These are phyloP conservation scores for Torymus texanus DNA, from an alignment of 2,888 invertebrate species.

Conservation along the genomic window DNA sequence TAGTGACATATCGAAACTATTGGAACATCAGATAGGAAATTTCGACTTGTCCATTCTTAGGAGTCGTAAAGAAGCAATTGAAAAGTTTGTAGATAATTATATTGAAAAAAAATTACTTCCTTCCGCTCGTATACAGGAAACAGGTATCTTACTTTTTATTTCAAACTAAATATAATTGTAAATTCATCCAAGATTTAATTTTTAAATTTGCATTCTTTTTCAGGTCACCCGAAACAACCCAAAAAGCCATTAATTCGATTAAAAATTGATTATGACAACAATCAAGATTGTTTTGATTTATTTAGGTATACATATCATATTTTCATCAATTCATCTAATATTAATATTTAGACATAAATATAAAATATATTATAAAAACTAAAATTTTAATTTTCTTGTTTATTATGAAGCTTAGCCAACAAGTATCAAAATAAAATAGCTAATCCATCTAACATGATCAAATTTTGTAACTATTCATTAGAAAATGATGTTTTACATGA, in stretches of 20 bases:
- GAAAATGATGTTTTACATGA: background rate
- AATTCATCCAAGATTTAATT: background rate
- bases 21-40: background rate
- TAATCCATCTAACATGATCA: constrained; percentile 83
- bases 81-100: constrained; percentile 69
- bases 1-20: constrained; percentile 25
- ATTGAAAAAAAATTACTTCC: constrained; percentile 71
- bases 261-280: constrained; percentile 86
- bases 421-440: constrained; percentile 86
- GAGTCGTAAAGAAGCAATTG: constrained; percentile 69
- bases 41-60: constrained; percentile 25
- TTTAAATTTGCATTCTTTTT: constrained; percentile 19
- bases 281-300: constrained; percentile 85
- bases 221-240: constrained; percentile 84
- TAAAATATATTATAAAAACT: constrained; percentile 6
- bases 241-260: constrained; percentile 85
- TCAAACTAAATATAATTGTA: no score
- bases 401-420: constrained; percentile 80
- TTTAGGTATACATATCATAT: constrained; percentile 70
- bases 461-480: constrained; percentile 3
- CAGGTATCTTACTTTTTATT: constrained; percentile 68
- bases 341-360: background rate
- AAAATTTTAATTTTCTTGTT: constrained; percentile 63
- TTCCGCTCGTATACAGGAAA: constrained; percentile 72
- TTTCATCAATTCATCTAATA: background rate